Evolutionary conservation across 2,888 invertebrate genomes (phyloP), one percentile per base, ranked within the genome.

Genomic region (Rapana venosa): DNA sequence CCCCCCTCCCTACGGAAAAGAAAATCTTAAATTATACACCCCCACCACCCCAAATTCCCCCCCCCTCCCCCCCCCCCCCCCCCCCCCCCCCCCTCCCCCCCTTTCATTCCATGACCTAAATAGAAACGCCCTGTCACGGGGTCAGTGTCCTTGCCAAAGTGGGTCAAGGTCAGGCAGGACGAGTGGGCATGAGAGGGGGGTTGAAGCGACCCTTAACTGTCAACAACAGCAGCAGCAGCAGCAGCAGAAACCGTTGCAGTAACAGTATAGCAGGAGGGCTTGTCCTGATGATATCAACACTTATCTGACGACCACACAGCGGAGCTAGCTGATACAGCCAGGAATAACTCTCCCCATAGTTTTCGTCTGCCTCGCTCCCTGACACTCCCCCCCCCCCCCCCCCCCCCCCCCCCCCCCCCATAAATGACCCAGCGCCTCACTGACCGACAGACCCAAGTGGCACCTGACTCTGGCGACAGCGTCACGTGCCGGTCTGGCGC

Each of bases 351-450:
- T 15, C 15, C 79, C 35, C 35, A 13, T 35, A 4, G 4, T 61
- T 58, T 15, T 22, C 61, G 61, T 20, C 61, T 22, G 17, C 22
- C 61, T 22, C 61, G n/a, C 61, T 61, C 61, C 61, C 13, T 8
- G 70, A 20, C 15, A 1, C 17, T 4, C 32, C 13, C 32, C 81
- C 36, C 20, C 47, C 36, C 22, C 36, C 36, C 20, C 81, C 22
- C 81, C n/a, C 36, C 2, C 36, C 81, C 36, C 81, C n/a, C 35
- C 47, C 47, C 2, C 4, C 47, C 47, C 47, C 8, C 47, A 47
- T 5, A 8, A 47, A 47, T 81, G 81, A 81, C 81, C 81, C 47
- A 81, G 81, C 81, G 81, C 81, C 81, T 81, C 81, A 36, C 81
- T 81, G 81, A 47, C 81, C 81, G 81, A 47, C 81, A 81, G 81